A percentile compares a stretch with the other conserved stretches of the same genome.
These are phyloP conservation scores for Musca domestica DNA, from an alignment of 1,140 invertebrate species.

Conservation along the genomic window DNA sequence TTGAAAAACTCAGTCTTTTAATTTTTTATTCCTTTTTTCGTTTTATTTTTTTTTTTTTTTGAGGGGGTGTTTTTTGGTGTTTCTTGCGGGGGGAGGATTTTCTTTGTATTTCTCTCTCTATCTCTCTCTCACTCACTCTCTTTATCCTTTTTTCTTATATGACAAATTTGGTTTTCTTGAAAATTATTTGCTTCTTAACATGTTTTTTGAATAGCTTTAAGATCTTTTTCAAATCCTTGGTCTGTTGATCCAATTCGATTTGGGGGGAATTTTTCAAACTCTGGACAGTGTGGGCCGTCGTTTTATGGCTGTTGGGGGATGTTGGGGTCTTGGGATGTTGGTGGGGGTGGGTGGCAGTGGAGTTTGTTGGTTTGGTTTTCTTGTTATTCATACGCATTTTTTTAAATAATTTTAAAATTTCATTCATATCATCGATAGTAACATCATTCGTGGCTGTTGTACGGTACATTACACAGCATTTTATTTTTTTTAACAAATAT, in stretches of 20 bases:
- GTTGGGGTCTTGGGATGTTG: background rate
- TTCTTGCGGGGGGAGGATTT: background rate
- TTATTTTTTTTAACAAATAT: background rate
- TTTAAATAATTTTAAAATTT: constrained; percentile 47
- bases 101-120: constrained; percentile 8
- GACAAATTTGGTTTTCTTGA: constrained; percentile 43
- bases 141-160: constrained; percentile 7
- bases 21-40: background rate
- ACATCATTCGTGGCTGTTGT: background rate
- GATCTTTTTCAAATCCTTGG: constrained; percentile 44
- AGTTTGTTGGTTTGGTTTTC: background rate
- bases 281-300: no score
- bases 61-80: constrained; percentile 16
- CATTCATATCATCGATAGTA: constrained; percentile 31
- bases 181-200: constrained; percentile 42
- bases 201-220: constrained; percentile 46
- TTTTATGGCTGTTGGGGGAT: no score
- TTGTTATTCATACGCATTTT: constrained; percentile 50
- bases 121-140: background rate
- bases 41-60: constrained; percentile 35
- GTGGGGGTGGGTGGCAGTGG: background rate
- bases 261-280: no score
- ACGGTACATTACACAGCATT: constrained; percentile 4
- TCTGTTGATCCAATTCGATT: no score
- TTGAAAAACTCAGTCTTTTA: constrained; percentile 5